These are phyloP conservation scores for Acanthoscelides obtectus DNA, from an alignment of 2,888 invertebrate genomes.

Conservation along the genomic window DNA sequence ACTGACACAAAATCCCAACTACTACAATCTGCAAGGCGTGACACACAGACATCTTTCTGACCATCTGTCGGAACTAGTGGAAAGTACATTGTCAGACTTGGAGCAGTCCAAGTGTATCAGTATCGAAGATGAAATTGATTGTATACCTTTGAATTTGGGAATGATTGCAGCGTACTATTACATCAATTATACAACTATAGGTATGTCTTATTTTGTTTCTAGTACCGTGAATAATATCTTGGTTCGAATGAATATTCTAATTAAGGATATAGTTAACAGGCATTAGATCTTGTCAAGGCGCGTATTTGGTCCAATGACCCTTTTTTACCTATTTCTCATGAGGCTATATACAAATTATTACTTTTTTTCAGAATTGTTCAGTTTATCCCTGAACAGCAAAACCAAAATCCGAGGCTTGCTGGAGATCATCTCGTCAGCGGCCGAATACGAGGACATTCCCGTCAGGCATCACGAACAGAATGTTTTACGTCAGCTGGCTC, in stretches of 20 bases:
- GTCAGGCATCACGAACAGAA: conserved; percentile 94
- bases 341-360: too few species aligned
- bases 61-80: conserved; percentile 96
- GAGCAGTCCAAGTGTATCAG: conserved; percentile 97
- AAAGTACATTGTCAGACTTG: conserved; percentile 88
- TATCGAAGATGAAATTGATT: conserved; percentile 97
- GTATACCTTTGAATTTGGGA: conserved; percentile 92
- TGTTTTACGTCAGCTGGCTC: conserved; percentile 60
- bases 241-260: too few species aligned
- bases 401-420: conserved; percentile 95
- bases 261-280: too few species aligned
- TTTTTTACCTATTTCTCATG: too few species aligned
- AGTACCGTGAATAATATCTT: too few species aligned
- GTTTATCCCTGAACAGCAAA: conserved; percentile 91
- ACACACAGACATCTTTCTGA: conserved; percentile 96
- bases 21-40: conserved; percentile 96
- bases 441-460: conserved; percentile 91
- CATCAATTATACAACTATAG: conserved; percentile 98
- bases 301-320: too few species aligned
- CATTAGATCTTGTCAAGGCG: too few species aligned
- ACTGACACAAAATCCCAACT: conserved; percentile 98
- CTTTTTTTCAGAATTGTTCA: conserved; percentile 84
- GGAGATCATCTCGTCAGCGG: conserved; percentile 97
- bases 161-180: conserved; percentile 99
- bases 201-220: too few species aligned